Evolutionary conservation across 2,888 invertebrate genomes (phyloP).

Genomic region (Theristus sp.): DNA sequence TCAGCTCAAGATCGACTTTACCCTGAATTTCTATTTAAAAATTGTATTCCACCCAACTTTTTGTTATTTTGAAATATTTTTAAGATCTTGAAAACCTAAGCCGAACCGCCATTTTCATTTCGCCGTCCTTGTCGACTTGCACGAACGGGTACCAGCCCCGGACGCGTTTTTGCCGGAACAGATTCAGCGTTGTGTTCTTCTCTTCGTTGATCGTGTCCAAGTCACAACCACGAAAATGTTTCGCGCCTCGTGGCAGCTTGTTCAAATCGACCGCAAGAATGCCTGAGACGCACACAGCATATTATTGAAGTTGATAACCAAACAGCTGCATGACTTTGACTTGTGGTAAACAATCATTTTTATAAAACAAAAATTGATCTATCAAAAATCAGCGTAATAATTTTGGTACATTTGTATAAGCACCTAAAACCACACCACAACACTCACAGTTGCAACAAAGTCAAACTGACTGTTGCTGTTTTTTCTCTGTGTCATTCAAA

Average conservation of each 20-base stretch:
- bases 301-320: too few relatives aligned
- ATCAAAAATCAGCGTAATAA: too few relatives aligned
- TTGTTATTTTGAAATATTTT: not conserved
- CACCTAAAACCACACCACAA: too few relatives aligned
- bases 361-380: too few relatives aligned
- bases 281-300: too few relatives aligned
- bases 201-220: slow-evolving; percentile 21
- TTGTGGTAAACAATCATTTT: too few relatives aligned
- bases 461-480: too few relatives aligned
- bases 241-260: slow-evolving; percentile 35
- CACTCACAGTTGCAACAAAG: too few relatives aligned
- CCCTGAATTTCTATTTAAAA: slow-evolving; percentile 46
- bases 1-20: slow-evolving; percentile 77
- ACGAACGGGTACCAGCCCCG: slow-evolving; percentile 39
- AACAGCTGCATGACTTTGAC: too few relatives aligned
- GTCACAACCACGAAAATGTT: slow-evolving; percentile 42
- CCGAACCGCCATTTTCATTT: slow-evolving; percentile 18
- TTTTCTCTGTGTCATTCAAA: too few relatives aligned
- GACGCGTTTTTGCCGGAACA: slow-evolving; percentile 35
- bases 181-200: slow-evolving; percentile 13
- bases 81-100: not conserved
- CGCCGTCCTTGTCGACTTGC: slow-evolving; percentile 31
- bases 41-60: too few relatives aligned
- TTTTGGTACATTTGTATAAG: too few relatives aligned
- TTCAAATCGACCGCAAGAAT: slow-evolving; percentile 31